phyloP scores from a whole-genome alignment of 2,888 invertebrate species.

The Dolichomitus sp. region DNA sequence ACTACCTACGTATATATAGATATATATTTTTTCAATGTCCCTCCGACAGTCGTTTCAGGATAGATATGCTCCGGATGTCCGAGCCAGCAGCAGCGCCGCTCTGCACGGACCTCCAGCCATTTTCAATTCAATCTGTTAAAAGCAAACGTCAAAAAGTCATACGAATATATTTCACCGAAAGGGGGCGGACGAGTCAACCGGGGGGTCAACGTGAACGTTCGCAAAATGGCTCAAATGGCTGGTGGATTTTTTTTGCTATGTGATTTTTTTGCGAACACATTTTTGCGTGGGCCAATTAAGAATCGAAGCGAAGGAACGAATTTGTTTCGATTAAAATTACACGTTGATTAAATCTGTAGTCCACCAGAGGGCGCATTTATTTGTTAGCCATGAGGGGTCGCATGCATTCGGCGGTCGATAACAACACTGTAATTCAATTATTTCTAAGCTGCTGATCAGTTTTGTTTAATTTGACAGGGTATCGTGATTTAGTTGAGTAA shows the following conservation, averaged over 20 bases:
- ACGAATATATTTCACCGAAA: slow-evolving; percentile 81
- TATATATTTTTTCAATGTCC: slow-evolving; percentile 65
- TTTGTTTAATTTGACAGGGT: not conserved
- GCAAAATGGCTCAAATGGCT: slow-evolving; percentile 4
- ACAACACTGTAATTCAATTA: not conserved
- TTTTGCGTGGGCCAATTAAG: not conserved
- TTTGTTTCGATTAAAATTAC: not conserved
- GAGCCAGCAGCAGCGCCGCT: slow-evolving; percentile 73
- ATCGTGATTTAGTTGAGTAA: no score
- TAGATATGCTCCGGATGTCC: slow-evolving; percentile 82
- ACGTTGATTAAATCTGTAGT: not conserved
- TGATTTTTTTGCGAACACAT: not conserved
- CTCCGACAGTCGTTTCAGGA: slow-evolving; percentile 78
- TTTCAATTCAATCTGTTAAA: slow-evolving; percentile 85
- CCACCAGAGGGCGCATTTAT: not conserved
- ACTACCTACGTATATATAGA: slow-evolving; percentile 51
- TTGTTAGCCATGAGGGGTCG: not conserved
- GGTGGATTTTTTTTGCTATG: not conserved
- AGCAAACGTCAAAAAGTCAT: slow-evolving; percentile 84
- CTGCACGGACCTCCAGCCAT: slow-evolving; percentile 73
- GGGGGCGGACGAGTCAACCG: slow-evolving; percentile 60
- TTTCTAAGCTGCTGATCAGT: not conserved
- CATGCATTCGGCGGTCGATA: not conserved
- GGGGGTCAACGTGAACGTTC: not conserved
- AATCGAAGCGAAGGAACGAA: not conserved